Evolutionary conservation across 2,797 vertebrate species (phyloP), one percentile per base, ranked within the genome.

Genomic region (Sebastes cheni): DNA sequence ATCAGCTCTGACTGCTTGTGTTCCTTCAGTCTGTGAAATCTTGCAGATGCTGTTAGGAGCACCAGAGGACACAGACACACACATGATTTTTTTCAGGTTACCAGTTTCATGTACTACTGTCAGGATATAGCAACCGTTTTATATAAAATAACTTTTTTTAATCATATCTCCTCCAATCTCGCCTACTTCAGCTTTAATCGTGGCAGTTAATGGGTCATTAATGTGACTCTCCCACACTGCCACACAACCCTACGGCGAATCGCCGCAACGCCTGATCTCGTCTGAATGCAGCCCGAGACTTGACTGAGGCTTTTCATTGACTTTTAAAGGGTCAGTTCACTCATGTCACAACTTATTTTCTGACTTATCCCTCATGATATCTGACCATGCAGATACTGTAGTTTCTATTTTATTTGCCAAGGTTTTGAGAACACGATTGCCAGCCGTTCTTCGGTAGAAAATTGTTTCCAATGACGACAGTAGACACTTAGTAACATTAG

Each of bases 321-420:
- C 62, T 46, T 67, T 68, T 64, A 58, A 75, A 79, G 42, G 76
- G 59, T 50, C 73, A 16, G 20, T 77, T 67, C 69, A 58, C 55
- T 50, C 65, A 55, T 67, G 52, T 30, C 14, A 30, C 32, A 8
- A 46, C 30, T 3, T 14, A 16, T 55, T 56, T 34, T 10, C 14
- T 34, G 42, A 25, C n/a, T 32, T 4, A 14, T 72, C 20, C 25
- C 36, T 11, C 7, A 39, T 46, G 7, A 22, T 22, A 14, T 39
- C 32, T 42, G 23, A 34, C n/a, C n/a, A 34, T 32, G 52, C 50
- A 36, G 22, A 12, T 36, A 5, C 54, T 58, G 22, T 16, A 56
- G 9, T n/a, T 58, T 59, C 22, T 13, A 4, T 72, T 55, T 16
- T 23, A 68, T 16, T 54, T 32, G 18, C 25, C 9, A 46, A 18